Conservation (phyloP, 2,888 invertebrate species). For the Perizoma affinitatum region DNA sequence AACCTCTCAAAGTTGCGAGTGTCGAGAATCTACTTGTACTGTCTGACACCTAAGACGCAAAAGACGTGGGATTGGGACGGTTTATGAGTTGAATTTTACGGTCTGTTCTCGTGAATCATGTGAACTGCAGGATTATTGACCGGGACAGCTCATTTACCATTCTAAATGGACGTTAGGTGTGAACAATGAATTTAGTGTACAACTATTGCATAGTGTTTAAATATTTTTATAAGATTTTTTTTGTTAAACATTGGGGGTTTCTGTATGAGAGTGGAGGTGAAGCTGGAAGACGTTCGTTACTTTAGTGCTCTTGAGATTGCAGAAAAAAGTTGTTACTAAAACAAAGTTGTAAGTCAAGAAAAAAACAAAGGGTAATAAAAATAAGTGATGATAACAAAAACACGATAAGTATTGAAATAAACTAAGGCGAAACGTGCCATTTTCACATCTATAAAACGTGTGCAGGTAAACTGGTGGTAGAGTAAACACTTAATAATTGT, state of each 20-base stretch:
- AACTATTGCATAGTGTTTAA: too few relatives aligned
- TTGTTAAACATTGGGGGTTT: too few relatives aligned
- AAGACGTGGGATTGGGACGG: slow-evolving; percentile 53
- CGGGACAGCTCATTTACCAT: slow-evolving; percentile 49
- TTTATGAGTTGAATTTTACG: slow-evolving; percentile 36
- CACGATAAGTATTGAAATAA: background rate
- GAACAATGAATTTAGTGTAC: background rate
- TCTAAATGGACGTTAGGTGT: slow-evolving; percentile 24
- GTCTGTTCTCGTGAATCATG: slow-evolving; percentile 33
- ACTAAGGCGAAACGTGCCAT: background rate
- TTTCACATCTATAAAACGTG: slow-evolving; percentile 5
- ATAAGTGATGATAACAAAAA: slow-evolving; percentile 1
- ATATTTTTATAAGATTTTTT: too few relatives aligned
- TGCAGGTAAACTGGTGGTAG: slow-evolving; percentile 7
- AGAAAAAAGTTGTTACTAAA: too few relatives aligned
- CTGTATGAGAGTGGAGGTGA: too few relatives aligned
- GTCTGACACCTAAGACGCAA: slow-evolving; percentile 41
- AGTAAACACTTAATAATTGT: slow-evolving; percentile 10
- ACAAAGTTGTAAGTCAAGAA: background rate
- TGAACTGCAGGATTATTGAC: slow-evolving; percentile 32
- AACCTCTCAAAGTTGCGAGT: background rate
- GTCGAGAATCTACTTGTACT: background rate
- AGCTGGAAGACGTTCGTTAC: too few relatives aligned
- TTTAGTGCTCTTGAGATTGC: too few relatives aligned
- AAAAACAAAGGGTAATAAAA: background rate